Evolutionary conservation across 2,797 vertebrate species (phyloP).

Genomic region (Sebastiscus albofasciatus): DNA sequence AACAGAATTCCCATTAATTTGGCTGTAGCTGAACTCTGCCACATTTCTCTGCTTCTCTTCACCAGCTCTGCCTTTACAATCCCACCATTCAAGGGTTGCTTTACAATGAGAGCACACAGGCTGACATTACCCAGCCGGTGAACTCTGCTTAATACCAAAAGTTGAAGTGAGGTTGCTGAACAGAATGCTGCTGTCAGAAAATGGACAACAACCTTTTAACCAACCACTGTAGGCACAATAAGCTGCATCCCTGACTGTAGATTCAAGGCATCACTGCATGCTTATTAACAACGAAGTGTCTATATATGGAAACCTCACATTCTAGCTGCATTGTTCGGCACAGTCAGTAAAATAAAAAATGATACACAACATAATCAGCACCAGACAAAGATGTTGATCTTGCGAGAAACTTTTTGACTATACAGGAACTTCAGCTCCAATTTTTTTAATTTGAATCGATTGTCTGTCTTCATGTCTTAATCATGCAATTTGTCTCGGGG

Average conservation of each 20-base stretch:
- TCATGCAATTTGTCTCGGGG: background rate
- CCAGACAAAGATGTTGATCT: background rate
- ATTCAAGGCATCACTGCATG: background rate
- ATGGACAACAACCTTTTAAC: background rate
- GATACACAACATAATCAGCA: background rate
- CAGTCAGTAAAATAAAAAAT: background rate
- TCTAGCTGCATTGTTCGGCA: background rate
- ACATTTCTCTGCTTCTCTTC: background rate
- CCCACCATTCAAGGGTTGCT: background rate
- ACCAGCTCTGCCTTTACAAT: background rate
- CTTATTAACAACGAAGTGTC: background rate
- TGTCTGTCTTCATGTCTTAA: background rate
- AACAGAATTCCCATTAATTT: background rate
- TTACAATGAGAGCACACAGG: background rate
- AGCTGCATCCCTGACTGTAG: background rate
- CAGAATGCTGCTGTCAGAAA: background rate
- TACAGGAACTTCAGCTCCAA: background rate
- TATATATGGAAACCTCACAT: background rate
- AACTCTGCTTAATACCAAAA: background rate
- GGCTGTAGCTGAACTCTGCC: background rate
- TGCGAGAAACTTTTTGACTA: background rate
- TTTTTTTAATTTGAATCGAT: background rate
- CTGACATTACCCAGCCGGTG: background rate
- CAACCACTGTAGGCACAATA: background rate
- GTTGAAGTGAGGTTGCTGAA: background rate